Evolutionary conservation across 37 sponge, comb jelly and placozoan species (phyloP).

Genomic region (Aplysina aerophoba): DNA sequence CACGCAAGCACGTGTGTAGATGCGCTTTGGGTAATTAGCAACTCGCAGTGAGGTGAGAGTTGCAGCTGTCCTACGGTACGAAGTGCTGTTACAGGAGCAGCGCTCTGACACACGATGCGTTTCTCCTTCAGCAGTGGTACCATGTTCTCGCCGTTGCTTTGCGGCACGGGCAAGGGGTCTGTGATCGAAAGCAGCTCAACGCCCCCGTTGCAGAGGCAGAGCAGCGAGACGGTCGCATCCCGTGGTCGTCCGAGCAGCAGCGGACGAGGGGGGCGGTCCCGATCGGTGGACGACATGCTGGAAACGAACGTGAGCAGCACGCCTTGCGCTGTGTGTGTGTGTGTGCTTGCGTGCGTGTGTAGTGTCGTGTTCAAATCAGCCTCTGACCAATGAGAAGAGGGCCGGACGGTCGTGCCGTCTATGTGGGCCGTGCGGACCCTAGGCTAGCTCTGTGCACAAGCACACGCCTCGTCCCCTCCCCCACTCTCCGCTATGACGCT

Average conservation of each 20-base stretch:
- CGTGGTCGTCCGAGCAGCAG: not conserved
- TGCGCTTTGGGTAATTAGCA: no score
- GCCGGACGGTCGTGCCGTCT: not conserved
- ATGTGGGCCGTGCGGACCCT: not conserved
- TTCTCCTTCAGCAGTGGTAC: no score
- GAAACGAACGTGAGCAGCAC: not conserved
- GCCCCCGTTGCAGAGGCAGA: no score
- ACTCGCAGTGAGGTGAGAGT: no score
- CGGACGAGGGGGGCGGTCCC: constrained; percentile 5
- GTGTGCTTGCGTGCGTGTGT: not conserved
- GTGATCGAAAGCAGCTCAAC: no score
- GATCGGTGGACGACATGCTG: constrained; percentile 17
- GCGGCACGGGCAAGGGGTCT: no score
- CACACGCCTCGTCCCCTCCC: not conserved
- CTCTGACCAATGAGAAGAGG: not conserved
- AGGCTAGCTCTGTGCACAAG: not conserved
- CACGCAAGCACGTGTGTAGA: no score
- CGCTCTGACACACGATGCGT: no score
- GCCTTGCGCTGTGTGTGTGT: not conserved
- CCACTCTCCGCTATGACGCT: not conserved
- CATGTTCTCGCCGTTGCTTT: no score
- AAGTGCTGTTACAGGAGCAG: no score
- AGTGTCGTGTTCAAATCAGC: not conserved
- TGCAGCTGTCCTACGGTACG: no score
- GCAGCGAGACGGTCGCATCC: no score